Percentiles rank a stretch among this genome's conserved stretches.
Evolutionary conservation across 53 echinoderm and acorn worm genomes (phyloP).

Genomic region (Stichopus horrens): DNA sequence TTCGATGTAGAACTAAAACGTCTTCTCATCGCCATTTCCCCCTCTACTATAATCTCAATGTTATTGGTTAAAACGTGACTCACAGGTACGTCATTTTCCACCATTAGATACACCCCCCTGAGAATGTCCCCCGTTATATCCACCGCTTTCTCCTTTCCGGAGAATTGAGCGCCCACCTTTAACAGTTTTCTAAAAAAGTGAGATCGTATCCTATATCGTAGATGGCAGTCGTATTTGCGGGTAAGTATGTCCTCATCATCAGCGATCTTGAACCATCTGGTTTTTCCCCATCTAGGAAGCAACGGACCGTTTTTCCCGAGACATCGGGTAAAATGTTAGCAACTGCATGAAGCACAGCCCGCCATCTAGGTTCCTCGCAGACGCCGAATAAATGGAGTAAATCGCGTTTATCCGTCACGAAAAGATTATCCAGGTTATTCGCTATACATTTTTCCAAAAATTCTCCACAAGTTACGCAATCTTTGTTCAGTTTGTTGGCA

Average conservation of each 20-base stretch:
- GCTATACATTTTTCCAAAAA: not conserved
- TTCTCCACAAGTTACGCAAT: not conserved
- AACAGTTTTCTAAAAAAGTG: not conserved
- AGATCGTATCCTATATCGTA: not conserved
- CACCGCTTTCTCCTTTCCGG: not conserved
- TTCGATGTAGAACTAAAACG: not conserved
- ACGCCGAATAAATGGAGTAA: not conserved
- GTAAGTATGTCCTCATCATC: not conserved
- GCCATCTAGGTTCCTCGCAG: not conserved
- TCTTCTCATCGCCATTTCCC: not conserved
- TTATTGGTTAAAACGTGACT: not conserved
- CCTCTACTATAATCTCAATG: not conserved
- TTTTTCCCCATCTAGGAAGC: not conserved
- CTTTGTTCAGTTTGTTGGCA: too few species aligned
- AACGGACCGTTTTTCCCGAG: not conserved
- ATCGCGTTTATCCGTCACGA: not conserved
- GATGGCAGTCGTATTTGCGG: not conserved
- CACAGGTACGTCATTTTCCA: not conserved
- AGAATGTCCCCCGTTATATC: not conserved
- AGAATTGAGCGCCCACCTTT: not conserved
- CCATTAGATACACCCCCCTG: not conserved
- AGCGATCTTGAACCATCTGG: not conserved
- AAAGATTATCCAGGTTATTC: not conserved
- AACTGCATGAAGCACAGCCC: not conserved
- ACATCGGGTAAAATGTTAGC: not conserved